Conservation (phyloP, 2,888 invertebrate species). For the Ceratothoa steindachneri region DNA sequence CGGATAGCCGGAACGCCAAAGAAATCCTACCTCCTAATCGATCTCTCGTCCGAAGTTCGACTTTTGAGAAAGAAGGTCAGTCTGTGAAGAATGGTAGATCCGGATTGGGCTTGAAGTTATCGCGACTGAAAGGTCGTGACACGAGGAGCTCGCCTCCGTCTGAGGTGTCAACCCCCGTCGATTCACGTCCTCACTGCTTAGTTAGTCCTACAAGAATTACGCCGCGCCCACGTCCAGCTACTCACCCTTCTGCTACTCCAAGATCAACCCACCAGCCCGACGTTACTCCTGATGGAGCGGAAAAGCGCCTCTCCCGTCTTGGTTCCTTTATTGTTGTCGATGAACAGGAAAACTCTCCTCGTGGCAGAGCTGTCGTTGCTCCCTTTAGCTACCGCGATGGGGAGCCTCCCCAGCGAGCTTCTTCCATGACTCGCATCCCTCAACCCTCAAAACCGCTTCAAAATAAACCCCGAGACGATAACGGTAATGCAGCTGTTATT, state of each 20-base stretch:
- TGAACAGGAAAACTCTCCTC: constrained; percentile 49
- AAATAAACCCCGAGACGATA: constrained; percentile 23
- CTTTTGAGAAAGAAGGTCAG: constrained; percentile 53
- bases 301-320: constrained; percentile 56
- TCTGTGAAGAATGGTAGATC: constrained; percentile 20
- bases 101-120: constrained; percentile 38
- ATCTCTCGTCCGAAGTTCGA: constrained; percentile 51
- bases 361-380: neutral
- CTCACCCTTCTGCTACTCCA: constrained; percentile 31
- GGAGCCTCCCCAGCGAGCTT: constrained; percentile 9
- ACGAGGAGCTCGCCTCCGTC: constrained; percentile 44
- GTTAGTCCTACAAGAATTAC: constrained; percentile 38
- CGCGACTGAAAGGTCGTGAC: constrained; percentile 36
- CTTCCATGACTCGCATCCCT: constrained; percentile 22
- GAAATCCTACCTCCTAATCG: constrained; percentile 24
- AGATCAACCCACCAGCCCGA: constrained; percentile 47
- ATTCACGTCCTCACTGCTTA: constrained; percentile 38
- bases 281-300: constrained; percentile 50
- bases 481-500: constrained; percentile 11
- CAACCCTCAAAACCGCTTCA: constrained; percentile 13
- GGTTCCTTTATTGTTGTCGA: constrained; percentile 58
- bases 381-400: constrained; percentile 11
- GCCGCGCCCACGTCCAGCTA: constrained; percentile 35
- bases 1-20: constrained; percentile 21
- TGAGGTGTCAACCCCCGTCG: constrained; percentile 43